Conservation (phyloP, 2,797 vertebrate species). For the Manis javanica region DNA sequence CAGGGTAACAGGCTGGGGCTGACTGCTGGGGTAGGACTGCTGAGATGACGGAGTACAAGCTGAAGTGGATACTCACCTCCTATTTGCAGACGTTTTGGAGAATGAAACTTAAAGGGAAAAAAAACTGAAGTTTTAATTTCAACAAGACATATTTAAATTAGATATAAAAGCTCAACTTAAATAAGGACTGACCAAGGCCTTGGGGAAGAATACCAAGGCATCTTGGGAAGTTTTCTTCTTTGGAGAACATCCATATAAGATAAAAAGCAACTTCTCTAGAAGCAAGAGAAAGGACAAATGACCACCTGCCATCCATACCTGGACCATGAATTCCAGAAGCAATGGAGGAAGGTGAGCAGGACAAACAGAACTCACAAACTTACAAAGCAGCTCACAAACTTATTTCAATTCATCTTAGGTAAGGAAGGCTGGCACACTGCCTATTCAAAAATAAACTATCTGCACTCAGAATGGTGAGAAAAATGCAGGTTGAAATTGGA, state of each 20-base stretch:
- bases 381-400: not conserved
- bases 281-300: fast-evolving
- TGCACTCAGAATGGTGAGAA: not conserved
- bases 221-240: not conserved
- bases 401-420: not conserved
- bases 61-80: not conserved
- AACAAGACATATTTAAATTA: not conserved
- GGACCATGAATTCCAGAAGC: not conserved
- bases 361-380: not conserved
- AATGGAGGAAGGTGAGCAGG: not conserved
- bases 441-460: not conserved
- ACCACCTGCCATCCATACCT: not conserved
- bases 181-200: not conserved
- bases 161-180: not conserved
- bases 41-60: not conserved
- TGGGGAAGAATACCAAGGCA: not conserved
- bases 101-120: not conserved
- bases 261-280: not conserved
- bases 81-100: not conserved
- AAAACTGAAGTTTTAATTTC: not conserved
- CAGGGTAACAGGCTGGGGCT: not conserved
- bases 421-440: not conserved
- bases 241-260: not conserved
- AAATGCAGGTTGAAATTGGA: not conserved
- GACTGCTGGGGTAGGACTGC: too few relatives aligned